Percentiles rank a stretch among this genome's conserved stretches.
Conservation (phyloP, 2,888 invertebrate genomes). For the Pyrocoelia pectoralis region DNA sequence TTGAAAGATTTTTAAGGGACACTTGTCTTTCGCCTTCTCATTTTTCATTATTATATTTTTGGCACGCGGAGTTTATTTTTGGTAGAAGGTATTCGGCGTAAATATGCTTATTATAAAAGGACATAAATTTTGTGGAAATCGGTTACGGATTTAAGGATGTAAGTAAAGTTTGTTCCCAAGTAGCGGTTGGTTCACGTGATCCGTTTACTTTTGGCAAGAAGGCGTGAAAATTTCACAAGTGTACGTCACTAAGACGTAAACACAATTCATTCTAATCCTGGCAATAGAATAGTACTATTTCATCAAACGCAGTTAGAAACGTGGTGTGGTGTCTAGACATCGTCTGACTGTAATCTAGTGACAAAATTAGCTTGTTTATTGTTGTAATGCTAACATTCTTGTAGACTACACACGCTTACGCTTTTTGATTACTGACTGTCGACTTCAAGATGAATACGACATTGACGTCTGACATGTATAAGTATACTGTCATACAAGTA, state of each 20-base stretch:
- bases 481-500: conserved; percentile 24
- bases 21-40: conserved; percentile 19
- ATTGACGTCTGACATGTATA: conserved; percentile 27
- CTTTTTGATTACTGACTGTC: conserved; percentile 30
- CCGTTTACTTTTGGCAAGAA: conserved; percentile 17
- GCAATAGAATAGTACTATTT: conserved; percentile 32
- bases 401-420: conserved; percentile 34
- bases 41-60: conserved; percentile 27
- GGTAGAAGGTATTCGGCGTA: neutral
- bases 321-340: conserved; percentile 42
- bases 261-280: conserved; percentile 31
- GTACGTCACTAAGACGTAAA: conserved; percentile 22
- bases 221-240: conserved; percentile 20
- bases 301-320: conserved; percentile 27
- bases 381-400: conserved; percentile 45
- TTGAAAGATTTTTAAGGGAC: conserved; percentile 9
- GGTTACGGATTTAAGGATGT: neutral
- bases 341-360: conserved; percentile 45
- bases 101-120: neutral
- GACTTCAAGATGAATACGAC: conserved; percentile 25
- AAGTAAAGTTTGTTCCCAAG: too few species aligned
- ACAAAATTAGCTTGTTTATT: conserved; percentile 48
- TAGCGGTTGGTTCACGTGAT: neutral
- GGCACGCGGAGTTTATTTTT: conserved; percentile 7
- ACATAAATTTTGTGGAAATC: neutral